These are phyloP conservation scores for Drosophila prostipennis DNA, from an alignment of 2,888 invertebrate species.

Conservation along the genomic window DNA sequence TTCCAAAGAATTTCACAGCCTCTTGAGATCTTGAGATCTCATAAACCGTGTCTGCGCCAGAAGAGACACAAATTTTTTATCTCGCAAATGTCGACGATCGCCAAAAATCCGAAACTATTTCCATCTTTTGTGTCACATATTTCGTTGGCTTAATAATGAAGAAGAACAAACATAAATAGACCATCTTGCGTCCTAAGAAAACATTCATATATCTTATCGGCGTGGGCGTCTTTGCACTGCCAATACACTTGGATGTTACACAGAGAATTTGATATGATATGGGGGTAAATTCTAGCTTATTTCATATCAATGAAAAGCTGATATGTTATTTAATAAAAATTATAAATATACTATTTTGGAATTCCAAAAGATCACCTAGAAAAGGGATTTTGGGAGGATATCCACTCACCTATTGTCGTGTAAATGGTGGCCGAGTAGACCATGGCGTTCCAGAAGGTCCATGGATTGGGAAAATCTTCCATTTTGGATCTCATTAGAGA, in stretches of 20 bases:
- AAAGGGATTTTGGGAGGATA: not conserved
- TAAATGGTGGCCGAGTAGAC: slow-evolving; percentile 93
- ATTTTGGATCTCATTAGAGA: slow-evolving; percentile 58
- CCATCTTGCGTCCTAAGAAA: slow-evolving; percentile 10
- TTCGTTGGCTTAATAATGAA: slow-evolving; percentile 53
- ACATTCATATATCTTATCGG: slow-evolving; percentile 13
- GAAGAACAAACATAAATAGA: slow-evolving; percentile 30
- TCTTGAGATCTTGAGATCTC: slow-evolving; percentile 25
- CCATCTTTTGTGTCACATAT: slow-evolving; percentile 69
- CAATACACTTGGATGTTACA: slow-evolving; percentile 19
- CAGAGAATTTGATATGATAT: too few relatives aligned
- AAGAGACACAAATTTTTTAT: slow-evolving; percentile 40
- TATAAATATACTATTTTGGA: too few relatives aligned
- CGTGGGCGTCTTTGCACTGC: slow-evolving; percentile 46
- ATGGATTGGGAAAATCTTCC: slow-evolving; percentile 83
- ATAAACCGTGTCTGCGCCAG: slow-evolving; percentile 56
- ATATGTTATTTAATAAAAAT: too few relatives aligned
- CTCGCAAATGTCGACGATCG: slow-evolving; percentile 30
- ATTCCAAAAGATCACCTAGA: too few relatives aligned
- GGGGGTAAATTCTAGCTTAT: too few relatives aligned
- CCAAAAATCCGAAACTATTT: slow-evolving; percentile 61
- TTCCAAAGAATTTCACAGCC: slow-evolving; percentile 60
- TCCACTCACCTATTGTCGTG: slow-evolving; percentile 92
- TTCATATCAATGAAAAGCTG: too few relatives aligned
- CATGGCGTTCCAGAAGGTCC: slow-evolving; percentile 94